Base-by-base conservation (phyloP, 2,797 vertebrate species). In the Tapera naevia region DNA sequence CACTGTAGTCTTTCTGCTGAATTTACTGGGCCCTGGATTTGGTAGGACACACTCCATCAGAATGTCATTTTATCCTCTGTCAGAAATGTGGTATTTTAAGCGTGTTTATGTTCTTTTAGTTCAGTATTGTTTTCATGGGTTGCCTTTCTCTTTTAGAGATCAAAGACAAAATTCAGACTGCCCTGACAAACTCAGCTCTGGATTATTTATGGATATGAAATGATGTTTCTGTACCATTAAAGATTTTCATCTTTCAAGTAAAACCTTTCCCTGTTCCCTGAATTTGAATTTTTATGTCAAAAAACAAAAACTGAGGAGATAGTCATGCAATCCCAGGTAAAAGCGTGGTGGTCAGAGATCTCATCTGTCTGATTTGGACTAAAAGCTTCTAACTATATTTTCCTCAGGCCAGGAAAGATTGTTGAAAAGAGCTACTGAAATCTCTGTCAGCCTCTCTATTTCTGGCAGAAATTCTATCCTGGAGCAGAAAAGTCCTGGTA, bases 171-270 rank as follows among this genome's bases (percentile, higher is more conserved):
- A 83, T 75, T 92, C 62, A 92, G 62, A 80, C 62, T 62, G 8
- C 54, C 69, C 46, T 93, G 93, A 89, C 91, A 95, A 91, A 94
- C 43, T 84, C 70, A 88, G 22, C 93, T 94, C 92, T 84, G 73
- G 61, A 83, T 91, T 94, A 94, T 56, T 89, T 75, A 72, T 53
- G 80, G 58, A 66, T 90, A 70, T 37, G 46, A 88, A 96, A 25
- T 48, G 14, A n/a, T 73, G 73, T 66, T 94, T 91, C 69, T 86
- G 54, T 81, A 90, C 54, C 50, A 90, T 69, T 51, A 94, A 91
- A 74, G 57, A 45, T 60, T 78, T 94, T 71, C 82, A 83, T 51
- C 45, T 93, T 95, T 86, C 82, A 74, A 86, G 57, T 10, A 91
- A 92, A 93, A 93, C 50, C 21, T 88, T 92, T 88, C 91, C 89